Evolutionary conservation across 2,888 invertebrate genomes (phyloP).

Genomic region (Polydrusus cervinus): DNA sequence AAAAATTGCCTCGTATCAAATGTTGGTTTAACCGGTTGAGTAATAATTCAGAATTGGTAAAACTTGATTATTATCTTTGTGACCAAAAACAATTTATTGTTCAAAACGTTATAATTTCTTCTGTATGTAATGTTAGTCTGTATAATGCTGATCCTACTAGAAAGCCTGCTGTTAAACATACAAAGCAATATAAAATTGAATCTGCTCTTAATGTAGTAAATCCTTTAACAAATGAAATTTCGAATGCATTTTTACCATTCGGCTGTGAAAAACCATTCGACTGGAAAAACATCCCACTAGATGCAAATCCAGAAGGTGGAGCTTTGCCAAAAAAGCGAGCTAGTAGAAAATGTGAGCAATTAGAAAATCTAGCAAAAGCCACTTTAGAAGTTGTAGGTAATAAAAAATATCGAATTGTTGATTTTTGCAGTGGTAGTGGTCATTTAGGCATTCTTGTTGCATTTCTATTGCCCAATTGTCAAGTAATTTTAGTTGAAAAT

Average conservation of each 20-base stretch:
- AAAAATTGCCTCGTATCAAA: slow-evolving; percentile 76
- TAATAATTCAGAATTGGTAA: slow-evolving; percentile 47
- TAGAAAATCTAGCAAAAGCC: slow-evolving; percentile 88
- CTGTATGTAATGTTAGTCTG: slow-evolving; percentile 77
- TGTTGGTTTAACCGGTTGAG: slow-evolving; percentile 77
- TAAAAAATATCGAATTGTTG: slow-evolving; percentile 81
- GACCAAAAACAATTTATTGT: neutral
- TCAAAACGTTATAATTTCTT: slow-evolving; percentile 47
- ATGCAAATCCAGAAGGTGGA: slow-evolving; percentile 85
- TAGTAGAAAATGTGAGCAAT: slow-evolving; percentile 87
- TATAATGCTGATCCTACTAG: slow-evolving; percentile 87
- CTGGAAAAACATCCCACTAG: slow-evolving; percentile 83
- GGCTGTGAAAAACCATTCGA: slow-evolving; percentile 71
- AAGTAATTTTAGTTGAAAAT: slow-evolving; percentile 90
- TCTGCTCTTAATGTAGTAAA: slow-evolving; percentile 73
- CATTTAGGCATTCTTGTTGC: slow-evolving; percentile 93
- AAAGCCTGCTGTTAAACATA: slow-evolving; percentile 84
- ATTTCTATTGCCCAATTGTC: slow-evolving; percentile 83
- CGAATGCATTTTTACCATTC: slow-evolving; percentile 67
- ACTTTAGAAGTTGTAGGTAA: slow-evolving; percentile 78
- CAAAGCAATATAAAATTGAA: slow-evolving; percentile 85
- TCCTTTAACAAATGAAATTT: slow-evolving; percentile 71
- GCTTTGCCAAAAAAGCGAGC: slow-evolving; percentile 84
- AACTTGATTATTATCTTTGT: slow-evolving; percentile 40
- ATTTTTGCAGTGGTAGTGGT: slow-evolving; percentile 96